Percentiles rank a stretch among this genome's conserved stretches.
Evolutionary conservation across 2,797 vertebrate genomes (phyloP).

Genomic region (Hydrocynus forskahlii): DNA sequence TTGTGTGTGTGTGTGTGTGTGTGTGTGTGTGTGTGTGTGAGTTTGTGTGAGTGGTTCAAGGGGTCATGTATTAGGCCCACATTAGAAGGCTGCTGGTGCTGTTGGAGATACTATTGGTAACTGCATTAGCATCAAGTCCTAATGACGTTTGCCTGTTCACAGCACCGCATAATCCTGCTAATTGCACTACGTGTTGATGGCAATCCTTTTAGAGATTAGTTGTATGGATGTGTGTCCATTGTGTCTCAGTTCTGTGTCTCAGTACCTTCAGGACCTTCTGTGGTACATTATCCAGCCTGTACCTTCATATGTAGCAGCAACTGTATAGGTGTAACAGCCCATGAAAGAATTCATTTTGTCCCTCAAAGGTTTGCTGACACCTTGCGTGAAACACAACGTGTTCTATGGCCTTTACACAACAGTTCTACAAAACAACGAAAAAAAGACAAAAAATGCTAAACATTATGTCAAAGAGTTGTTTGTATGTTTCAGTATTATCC

Average conservation of each 20-base stretch:
- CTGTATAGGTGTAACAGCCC: neutral
- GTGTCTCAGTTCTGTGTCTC: conserved; percentile 49
- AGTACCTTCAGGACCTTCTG: conserved; percentile 3
- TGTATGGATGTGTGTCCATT: conserved; percentile 38
- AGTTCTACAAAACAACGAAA: too few species aligned
- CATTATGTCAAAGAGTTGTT: too few species aligned
- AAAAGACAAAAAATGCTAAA: too few species aligned
- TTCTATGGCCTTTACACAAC: too few species aligned
- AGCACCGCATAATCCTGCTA: conserved; percentile 74
- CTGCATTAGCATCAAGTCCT: conserved; percentile 58
- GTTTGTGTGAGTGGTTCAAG: too few species aligned
- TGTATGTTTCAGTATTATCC: too few species aligned
- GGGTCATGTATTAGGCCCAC: conserved; percentile 39
- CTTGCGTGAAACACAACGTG: too few species aligned
- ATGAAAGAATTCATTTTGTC: too few species aligned
- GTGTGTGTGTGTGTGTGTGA: neutral
- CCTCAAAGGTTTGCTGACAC: too few species aligned
- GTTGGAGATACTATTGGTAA: conserved; percentile 46
- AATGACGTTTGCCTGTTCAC: conserved; percentile 78
- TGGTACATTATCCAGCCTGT: neutral
- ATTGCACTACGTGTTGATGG: conserved; percentile 74
- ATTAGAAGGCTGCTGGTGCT: conserved; percentile 47
- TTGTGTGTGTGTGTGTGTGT: neutral
- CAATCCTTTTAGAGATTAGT: conserved; percentile 64
- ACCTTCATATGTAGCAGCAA: neutral